Base-by-base conservation (phyloP, 2,113 vertebrate genomes). In the Callopanchax toddi region DNA sequence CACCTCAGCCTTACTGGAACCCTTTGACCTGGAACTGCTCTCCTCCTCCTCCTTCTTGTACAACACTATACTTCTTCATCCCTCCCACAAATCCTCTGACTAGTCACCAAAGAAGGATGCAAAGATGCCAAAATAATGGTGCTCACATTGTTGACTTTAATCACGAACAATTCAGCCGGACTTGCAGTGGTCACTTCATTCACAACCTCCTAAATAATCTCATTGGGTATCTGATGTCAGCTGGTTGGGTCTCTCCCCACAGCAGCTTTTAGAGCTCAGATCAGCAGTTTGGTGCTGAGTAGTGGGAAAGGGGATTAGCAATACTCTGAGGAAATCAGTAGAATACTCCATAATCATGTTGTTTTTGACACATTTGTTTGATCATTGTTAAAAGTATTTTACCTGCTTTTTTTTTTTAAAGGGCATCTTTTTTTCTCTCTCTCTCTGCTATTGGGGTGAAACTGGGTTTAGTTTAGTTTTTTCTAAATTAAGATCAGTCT, bases 1-100 rank as follows among this genome's bases (percentile, higher is more conserved):
- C 90, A 91, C 84, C 79, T 83, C 74, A 17, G 89, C 92, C 92
- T 93, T 91, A 92, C 74, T 66, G 76, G 40, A n/a, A n/a, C 60
- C 26, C 63, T 18, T 10, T 29, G 51, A 79, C 53, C 11, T 8
- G 1, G 22, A 37, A 18, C 72, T 50, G 36, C 26, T 85, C 20
- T 76, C 66, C 45, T 43, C 45, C 20, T 34, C 6, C 59, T 59
- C n/a, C 37, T 0, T 63, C 78, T 25, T 13, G 11, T 67, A 32
- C 61, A 73, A 83, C 75, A 81, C 77, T 76, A 75, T 2, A 29
- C 43, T 54, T 48, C 29, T 32, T 22, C 17, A 3, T 37, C 36
- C 63, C 20, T 71, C 60, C 72, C 49, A 21, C 51, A 5, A 65
- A 62, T 40, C 59, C 34, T 53, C 62, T 50, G 40, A 32, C 61